These are phyloP conservation scores for Chymomyza costata DNA, from an alignment of 1,140 invertebrate species.

Conservation along the genomic window DNA sequence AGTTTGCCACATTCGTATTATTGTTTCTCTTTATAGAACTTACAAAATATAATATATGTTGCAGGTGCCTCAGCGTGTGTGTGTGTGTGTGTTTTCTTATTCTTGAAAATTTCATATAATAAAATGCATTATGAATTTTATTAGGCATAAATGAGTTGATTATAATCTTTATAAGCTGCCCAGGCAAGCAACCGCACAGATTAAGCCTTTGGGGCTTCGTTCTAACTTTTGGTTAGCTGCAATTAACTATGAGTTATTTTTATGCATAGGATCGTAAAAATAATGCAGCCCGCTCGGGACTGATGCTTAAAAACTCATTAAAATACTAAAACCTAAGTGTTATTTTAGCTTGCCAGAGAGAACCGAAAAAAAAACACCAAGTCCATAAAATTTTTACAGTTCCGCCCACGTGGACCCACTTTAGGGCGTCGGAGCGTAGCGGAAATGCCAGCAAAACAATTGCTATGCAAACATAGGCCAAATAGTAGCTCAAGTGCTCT, in stretches of 20 bases:
- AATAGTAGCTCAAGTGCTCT: neutral
- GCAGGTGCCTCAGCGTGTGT: too few species aligned
- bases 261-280: constrained; percentile 39
- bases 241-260: constrained; percentile 49
- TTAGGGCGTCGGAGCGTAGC: constrained; percentile 1
- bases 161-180: too few species aligned
- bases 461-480: constrained; percentile 31
- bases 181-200: too few species aligned
- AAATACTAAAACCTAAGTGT: constrained; percentile 47
- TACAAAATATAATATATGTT: too few species aligned
- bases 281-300: constrained; percentile 7
- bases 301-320: constrained; percentile 51
- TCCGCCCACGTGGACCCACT: constrained; percentile 36
- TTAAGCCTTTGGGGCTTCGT: too few species aligned
- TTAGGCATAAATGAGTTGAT: too few species aligned
- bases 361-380: constrained; percentile 36
- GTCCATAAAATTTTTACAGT: constrained; percentile 53
- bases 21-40: too few species aligned
- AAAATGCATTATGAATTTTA: too few species aligned
- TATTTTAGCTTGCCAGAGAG: constrained; percentile 56
- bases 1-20: too few species aligned
- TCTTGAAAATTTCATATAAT: too few species aligned
- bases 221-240: too few species aligned
- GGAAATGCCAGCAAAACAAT: constrained; percentile 25
- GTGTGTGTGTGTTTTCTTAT: too few species aligned